These are phyloP conservation scores for Smittia aterrima DNA, from an alignment of 2,888 invertebrate genomes.

Conservation along the genomic window DNA sequence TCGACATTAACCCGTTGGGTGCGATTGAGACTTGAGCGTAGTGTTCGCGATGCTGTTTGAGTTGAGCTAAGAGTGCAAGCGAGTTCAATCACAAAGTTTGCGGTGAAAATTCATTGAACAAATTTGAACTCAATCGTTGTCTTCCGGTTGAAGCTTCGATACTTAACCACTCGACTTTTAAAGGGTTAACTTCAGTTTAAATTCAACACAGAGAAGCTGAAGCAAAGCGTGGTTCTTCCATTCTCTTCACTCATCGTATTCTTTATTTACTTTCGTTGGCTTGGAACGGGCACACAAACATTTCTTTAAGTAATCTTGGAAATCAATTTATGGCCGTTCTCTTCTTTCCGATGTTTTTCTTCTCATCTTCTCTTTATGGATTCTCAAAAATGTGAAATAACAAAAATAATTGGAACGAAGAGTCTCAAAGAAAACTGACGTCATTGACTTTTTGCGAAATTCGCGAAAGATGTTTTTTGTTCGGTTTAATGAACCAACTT, in stretches of 20 bases:
- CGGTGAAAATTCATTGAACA: too few species aligned
- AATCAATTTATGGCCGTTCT: constrained; percentile 3
- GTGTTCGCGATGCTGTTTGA: neutral
- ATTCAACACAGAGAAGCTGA: neutral
- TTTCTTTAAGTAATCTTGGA: neutral
- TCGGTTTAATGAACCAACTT: neutral
- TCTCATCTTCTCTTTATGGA: neutral
- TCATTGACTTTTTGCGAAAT: neutral
- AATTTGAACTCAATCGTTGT: neutral
- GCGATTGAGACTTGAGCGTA: neutral
- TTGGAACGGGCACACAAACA: neutral
- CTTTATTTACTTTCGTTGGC: neutral
- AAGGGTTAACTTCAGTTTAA: constrained; percentile 1
- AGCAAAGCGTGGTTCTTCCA: neutral
- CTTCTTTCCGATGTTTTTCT: neutral
- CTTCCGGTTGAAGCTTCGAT: too few species aligned
- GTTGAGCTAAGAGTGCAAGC: neutral
- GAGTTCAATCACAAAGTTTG: neutral
- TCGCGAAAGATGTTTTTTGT: neutral
- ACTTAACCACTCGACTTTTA: neutral
- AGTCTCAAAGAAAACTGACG: neutral
- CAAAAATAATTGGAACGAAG: neutral
- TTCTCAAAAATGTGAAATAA: neutral
- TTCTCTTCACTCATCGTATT: neutral
- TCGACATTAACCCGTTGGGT: neutral